A percentile compares a stretch with the other conserved stretches of the same genome.
Conservation (phyloP, 2,888 invertebrate genomes). For the Podabrus alpinus region DNA sequence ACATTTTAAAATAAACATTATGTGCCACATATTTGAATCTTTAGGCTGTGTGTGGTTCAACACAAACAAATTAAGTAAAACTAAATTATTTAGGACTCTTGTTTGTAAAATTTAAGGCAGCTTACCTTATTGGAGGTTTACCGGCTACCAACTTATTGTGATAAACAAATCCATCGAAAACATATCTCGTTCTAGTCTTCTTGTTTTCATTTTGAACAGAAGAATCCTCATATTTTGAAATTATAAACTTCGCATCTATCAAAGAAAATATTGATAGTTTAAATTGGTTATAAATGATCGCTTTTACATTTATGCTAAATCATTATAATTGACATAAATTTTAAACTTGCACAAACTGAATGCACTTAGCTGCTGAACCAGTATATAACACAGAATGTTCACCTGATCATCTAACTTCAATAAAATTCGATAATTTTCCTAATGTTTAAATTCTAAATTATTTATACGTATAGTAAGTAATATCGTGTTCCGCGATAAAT, state of each 20-base stretch:
- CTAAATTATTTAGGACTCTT: neutral
- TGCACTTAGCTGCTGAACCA: neutral
- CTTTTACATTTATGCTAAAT: neutral
- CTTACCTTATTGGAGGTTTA: slow-evolving; percentile 26
- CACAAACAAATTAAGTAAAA: neutral
- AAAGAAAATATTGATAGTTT: slow-evolving; percentile 15
- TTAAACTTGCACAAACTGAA: neutral
- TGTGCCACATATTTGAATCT: neutral
- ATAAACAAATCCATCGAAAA: slow-evolving; percentile 31
- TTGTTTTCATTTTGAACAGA: slow-evolving; percentile 9
- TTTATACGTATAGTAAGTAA: no score
- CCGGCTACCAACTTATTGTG: slow-evolving; percentile 31
- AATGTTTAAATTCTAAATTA: no score
- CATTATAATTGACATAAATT: neutral
- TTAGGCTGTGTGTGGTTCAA: no score
- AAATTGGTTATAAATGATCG: neutral
- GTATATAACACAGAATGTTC: neutral
- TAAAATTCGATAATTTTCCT: no score
- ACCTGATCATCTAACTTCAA: neutral
- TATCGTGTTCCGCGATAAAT: no score
- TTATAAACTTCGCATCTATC: slow-evolving; percentile 18
- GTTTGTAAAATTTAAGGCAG: neutral
- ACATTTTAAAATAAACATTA: neutral
- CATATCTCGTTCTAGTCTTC: slow-evolving; percentile 24
- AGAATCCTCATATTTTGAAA: slow-evolving; percentile 1